Percentiles rank a stretch among this genome's conserved stretches.
Conservation (phyloP, 2,797 vertebrate genomes). For the Acipenser oxyrinchus region DNA sequence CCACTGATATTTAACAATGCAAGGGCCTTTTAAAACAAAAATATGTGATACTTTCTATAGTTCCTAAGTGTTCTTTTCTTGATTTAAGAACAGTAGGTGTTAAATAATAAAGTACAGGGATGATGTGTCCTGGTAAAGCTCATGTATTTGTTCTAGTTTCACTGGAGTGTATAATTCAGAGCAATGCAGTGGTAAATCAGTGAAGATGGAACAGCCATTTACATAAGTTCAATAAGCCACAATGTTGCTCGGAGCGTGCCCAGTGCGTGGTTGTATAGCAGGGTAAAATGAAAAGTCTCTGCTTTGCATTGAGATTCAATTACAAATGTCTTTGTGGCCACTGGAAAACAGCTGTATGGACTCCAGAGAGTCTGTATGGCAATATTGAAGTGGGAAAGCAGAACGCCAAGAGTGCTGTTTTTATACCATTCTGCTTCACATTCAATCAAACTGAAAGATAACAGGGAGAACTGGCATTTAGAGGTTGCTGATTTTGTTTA, state of each 20-base stretch:
- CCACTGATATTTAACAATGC: not conserved
- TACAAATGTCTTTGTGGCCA: constrained; percentile 56
- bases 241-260: constrained; percentile 19
- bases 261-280: constrained; percentile 35
- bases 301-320: constrained; percentile 60
- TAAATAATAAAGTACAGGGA: no score
- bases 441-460: constrained; percentile 12
- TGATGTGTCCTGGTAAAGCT: no score
- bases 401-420: constrained; percentile 23
- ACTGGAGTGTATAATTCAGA: constrained; percentile 19
- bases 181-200: constrained; percentile 24
- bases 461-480: constrained; percentile 15
- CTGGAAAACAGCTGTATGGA: constrained; percentile 60
- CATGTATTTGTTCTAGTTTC: constrained; percentile 20
- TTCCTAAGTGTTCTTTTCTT: not conserved
- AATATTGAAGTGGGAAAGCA: constrained; percentile 23
- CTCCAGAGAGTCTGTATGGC: constrained; percentile 57
- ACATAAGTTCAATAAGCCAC: constrained; percentile 15
- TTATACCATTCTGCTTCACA: constrained; percentile 17
- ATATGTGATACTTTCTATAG: not conserved
- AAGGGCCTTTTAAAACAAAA: not conserved
- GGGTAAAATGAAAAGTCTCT: constrained; percentile 62
- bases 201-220: constrained; percentile 16
- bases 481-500: not conserved
- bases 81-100: constrained; percentile 12